Percentiles rank a stretch among this genome's conserved stretches.
phyloP scores from a whole-genome alignment of 2,113 vertebrate species.

The Chaetops frenatus region DNA sequence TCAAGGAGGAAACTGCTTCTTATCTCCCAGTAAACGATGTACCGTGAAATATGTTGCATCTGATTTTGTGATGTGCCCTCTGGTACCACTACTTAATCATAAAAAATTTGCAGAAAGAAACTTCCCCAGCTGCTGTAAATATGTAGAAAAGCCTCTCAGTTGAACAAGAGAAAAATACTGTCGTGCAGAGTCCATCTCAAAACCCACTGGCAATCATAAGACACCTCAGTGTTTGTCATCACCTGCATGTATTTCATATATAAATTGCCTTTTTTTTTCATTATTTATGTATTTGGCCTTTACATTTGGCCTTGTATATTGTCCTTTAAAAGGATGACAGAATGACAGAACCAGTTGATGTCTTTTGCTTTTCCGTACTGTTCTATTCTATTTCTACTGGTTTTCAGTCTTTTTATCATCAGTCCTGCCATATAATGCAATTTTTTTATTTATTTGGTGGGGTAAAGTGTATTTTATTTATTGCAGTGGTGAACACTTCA shows the following conservation, averaged over 20 bases:
- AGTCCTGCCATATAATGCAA: background rate
- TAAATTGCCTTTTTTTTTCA: background rate
- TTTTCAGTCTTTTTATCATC: background rate
- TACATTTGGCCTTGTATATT: too few species aligned
- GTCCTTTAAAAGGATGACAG: background rate
- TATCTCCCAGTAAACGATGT: background rate
- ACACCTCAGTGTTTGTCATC: background rate
- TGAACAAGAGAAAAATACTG: background rate
- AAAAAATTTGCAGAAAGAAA: background rate
- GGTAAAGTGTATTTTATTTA: background rate
- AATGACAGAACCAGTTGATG: background rate
- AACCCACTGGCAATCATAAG: background rate
- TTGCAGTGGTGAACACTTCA: accelerated
- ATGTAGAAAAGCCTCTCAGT: background rate
- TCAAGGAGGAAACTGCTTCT: background rate
- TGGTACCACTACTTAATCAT: background rate
- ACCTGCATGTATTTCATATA: background rate
- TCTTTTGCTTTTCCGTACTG: background rate
- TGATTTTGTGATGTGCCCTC: background rate
- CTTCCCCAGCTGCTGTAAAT: background rate
- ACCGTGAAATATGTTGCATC: background rate
- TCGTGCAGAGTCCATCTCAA: background rate
- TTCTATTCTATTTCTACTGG: background rate
- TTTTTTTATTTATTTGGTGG: background rate
- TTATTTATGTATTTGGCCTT: background rate